phyloP scores from a whole-genome alignment of 2,797 vertebrate species.

The Bradypodion pumilum region DNA sequence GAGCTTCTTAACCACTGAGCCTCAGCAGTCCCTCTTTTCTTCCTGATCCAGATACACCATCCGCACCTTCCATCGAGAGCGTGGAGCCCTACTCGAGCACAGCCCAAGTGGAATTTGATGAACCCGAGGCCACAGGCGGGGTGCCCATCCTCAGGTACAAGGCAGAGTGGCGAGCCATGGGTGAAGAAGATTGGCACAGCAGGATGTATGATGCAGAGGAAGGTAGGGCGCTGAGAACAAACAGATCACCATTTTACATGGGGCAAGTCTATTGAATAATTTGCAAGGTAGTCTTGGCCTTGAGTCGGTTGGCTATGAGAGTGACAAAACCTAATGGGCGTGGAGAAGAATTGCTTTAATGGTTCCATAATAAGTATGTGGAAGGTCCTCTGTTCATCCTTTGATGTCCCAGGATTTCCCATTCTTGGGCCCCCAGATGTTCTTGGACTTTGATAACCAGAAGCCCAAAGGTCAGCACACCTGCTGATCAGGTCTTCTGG shows the following conservation, averaged over 20 bases:
- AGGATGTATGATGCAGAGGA: conserved; percentile 83
- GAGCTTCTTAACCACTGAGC: too few species aligned
- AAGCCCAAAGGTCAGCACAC: too few species aligned
- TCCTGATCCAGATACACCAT: conserved; percentile 87
- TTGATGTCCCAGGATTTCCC: too few species aligned
- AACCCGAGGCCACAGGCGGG: conserved; percentile 91
- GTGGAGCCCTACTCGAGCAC: conserved; percentile 94
- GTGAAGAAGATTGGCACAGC: conserved; percentile 81
- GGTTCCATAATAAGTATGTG: background rate
- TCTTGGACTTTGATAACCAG: too few species aligned
- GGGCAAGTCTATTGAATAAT: background rate
- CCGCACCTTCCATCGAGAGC: conserved; percentile 85
- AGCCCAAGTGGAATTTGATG: conserved; percentile 88
- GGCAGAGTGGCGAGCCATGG: conserved; percentile 84
- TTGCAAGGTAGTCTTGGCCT: background rate
- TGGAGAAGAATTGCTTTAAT: background rate
- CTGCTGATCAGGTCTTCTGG: too few species aligned
- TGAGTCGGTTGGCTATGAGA: too few species aligned
- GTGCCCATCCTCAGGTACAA: conserved; percentile 92
- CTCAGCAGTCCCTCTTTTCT: conserved; percentile 1
- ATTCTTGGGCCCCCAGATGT: too few species aligned
- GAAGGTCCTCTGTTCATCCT: background rate
- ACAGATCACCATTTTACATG: accelerated
- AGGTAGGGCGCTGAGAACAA: conserved; percentile 74
- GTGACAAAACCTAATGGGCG: background rate